Conservation (phyloP, 2,888 invertebrate species). For the Hermaeophaga mercurialis region DNA sequence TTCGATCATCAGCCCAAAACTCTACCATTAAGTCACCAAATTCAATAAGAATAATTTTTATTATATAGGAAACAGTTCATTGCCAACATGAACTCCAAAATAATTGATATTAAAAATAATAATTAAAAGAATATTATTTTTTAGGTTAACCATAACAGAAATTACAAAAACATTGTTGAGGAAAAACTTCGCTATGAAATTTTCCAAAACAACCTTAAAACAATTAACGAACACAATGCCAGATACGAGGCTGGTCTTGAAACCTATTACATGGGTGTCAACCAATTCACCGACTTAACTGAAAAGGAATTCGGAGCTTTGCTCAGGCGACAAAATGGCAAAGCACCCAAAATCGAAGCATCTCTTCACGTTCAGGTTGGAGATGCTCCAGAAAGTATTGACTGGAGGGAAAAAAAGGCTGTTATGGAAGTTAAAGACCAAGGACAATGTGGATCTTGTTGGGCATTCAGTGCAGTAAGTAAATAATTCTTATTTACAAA, state of each 20-base stretch:
- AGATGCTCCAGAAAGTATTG: constrained; percentile 43
- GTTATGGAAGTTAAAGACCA: constrained; percentile 63
- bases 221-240: background rate
- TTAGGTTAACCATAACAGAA: background rate
- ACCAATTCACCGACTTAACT: constrained; percentile 42
- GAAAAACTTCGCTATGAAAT: background rate
- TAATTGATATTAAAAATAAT: too few relatives aligned
- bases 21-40: too few relatives aligned
- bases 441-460: constrained; percentile 67
- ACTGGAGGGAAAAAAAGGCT: constrained; percentile 62
- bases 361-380: background rate
- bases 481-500: background rate
- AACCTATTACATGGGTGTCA: background rate
- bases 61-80: too few relatives aligned
- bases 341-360: background rate
- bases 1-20: too few relatives aligned
- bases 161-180: background rate
- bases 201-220: background rate
- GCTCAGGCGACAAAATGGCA: background rate
- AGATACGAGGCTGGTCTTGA: background rate
- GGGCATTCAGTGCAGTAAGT: constrained; percentile 67
- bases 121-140: background rate
- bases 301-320: constrained; percentile 46
- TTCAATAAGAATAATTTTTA: too few relatives aligned
- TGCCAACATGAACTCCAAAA: too few relatives aligned